Evolutionary conservation across 2,113 vertebrate species (phyloP), one percentile per base, ranked within the genome.

Genomic region (Cynoglossus semilaevis): DNA sequence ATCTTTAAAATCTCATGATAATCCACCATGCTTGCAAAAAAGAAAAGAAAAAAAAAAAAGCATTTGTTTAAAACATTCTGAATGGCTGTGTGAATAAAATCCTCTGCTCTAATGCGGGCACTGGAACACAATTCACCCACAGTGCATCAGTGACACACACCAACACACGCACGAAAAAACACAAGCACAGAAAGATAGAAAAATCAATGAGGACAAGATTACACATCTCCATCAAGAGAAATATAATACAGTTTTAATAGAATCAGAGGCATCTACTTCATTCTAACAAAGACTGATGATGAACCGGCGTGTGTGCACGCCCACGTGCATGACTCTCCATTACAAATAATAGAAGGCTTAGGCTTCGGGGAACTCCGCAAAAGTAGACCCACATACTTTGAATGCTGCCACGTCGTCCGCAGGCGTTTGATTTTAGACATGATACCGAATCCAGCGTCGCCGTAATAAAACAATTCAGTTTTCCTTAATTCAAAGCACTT

Each of bases 1-100:
- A 87, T 87, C 87, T 87, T 87, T 85, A 86, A 89, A 88, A 90
- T 89, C 86, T 86, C 83, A 69, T 73, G 83, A 82, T 91, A 91
- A 89, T 91, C 90, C 88, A 54, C 59, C 63, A 53, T 77, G 80
- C 84, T 86, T 88, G 84, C 79, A 17, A 29, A 29, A 4, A 29
- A 29, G 6, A 29, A 29, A 29, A 29, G 22, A 6, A n/a, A 45
- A 45, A 43, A 43, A 89, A 87, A 88, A 82, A 84, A 72, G 67
- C 80, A 81, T 89, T 87, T 81, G 80, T 87, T 87, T 84, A 80
- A 86, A 88, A 87, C 72, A 78, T 82, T 80, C 77, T 22, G 72
- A 89, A 87, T 89, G 81, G 83, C 67, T 40, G 72, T 88, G 85
- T 82, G 88, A 90, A 89, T 91, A 91, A 89, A 88, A 77, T 79